phyloP scores from a whole-genome alignment of 2,113 vertebrate genomes.

The Uria lomvia region DNA sequence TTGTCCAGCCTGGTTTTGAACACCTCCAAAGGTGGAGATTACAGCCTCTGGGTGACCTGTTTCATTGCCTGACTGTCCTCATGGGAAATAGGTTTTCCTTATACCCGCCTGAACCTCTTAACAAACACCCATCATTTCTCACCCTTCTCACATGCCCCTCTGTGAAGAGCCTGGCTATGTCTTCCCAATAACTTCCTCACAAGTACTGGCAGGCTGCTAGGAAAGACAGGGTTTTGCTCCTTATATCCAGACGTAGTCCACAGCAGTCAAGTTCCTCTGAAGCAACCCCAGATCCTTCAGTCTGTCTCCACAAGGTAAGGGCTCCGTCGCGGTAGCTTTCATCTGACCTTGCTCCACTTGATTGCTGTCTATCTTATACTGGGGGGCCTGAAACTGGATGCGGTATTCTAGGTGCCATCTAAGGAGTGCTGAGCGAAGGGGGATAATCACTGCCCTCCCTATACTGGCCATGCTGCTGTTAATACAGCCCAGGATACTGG shows the following conservation, averaged over 20 bases:
- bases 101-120: neutral
- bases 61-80: neutral
- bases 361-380: neutral
- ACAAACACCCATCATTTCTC: neutral
- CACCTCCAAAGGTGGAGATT: neutral
- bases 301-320: neutral
- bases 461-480: neutral
- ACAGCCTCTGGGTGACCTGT: neutral
- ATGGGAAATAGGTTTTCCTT: neutral
- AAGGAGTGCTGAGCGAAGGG: neutral
- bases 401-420: neutral
- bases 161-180: neutral
- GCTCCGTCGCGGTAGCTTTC: neutral
- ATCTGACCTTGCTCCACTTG: neutral
- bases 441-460: neutral
- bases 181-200: neutral
- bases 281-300: neutral
- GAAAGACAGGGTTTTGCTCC: neutral
- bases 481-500: neutral
- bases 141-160: neutral
- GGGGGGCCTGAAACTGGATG: neutral
- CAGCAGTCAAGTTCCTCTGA: neutral
- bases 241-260: neutral
- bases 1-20: neutral
- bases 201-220: neutral